Evolutionary conservation across 2,113 vertebrate species (phyloP).

Genomic region (Sinocyclocheilus rhinocerous): DNA sequence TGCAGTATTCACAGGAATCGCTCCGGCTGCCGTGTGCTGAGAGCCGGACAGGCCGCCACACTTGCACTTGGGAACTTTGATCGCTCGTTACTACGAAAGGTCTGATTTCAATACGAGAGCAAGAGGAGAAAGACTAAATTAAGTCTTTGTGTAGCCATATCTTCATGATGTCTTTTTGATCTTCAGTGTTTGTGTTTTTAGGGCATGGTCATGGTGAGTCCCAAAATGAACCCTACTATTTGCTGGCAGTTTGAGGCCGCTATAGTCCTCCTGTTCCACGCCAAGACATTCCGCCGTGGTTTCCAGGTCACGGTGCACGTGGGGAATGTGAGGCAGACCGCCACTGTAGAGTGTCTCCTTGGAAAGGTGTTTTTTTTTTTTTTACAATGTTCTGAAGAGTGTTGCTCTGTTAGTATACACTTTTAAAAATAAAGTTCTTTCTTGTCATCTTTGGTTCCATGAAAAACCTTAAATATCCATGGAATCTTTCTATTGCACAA

Average conservation of each 20-base stretch:
- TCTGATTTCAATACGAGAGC: not conserved
- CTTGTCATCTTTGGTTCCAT: not conserved
- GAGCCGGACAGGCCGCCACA: conserved; percentile 81
- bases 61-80: conserved; percentile 52
- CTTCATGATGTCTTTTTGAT: not conserved
- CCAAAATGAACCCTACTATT: conserved; percentile 96
- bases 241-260: conserved; percentile 93
- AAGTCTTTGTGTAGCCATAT: not conserved
- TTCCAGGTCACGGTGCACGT: conserved; percentile 96
- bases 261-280: conserved; percentile 94
- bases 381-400: too few relatives aligned
- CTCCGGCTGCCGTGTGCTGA: conserved; percentile 89
- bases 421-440: too few relatives aligned
- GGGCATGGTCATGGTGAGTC: conserved; percentile 98
- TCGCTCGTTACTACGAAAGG: conserved; percentile 52
- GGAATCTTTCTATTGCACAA: not conserved
- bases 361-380: conserved; percentile 77
- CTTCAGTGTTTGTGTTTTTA: conserved; percentile 59
- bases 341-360: conserved; percentile 88
- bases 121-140: not conserved
- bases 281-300: conserved; percentile 91
- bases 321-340: conserved; percentile 93
- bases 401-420: too few relatives aligned
- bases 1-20: conserved; percentile 97
- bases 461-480: not conserved